phyloP scores from a whole-genome alignment of 2,113 vertebrate species.

The Phaethornis superciliosus region DNA sequence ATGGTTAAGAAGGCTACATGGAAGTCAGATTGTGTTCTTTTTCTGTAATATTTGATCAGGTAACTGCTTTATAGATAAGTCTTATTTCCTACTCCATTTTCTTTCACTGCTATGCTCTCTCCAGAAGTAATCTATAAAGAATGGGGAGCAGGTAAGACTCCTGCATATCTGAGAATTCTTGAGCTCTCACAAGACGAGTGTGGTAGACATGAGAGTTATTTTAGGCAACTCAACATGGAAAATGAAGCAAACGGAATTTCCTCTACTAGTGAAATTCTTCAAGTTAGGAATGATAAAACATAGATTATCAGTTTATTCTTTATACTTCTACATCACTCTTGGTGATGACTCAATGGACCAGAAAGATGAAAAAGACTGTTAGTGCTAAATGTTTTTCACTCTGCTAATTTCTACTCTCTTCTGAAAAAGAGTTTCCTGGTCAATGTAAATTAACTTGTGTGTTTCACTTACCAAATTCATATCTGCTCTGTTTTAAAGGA shows the following conservation, averaged over 20 bases:
- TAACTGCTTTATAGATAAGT: neutral
- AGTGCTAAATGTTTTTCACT: neutral
- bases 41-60: neutral
- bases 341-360: neutral
- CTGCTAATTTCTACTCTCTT: neutral
- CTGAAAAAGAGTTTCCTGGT: neutral
- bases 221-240: neutral
- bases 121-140: neutral
- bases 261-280: neutral
- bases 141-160: neutral
- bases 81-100: neutral
- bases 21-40: fast-evolving
- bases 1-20: neutral
- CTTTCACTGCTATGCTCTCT: neutral
- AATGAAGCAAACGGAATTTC: neutral
- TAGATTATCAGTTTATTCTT: neutral
- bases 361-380: neutral
- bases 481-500: neutral
- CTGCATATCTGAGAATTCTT: neutral
- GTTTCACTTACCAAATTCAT: neutral
- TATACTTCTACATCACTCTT: neutral
- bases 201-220: neutral
- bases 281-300: fast-evolving
- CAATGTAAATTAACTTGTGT: neutral
- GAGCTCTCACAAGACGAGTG: neutral